A percentile compares a stretch with the other conserved stretches of the same genome.
These are phyloP conservation scores for Austrofundulus limnaeus DNA, from an alignment of 2,113 vertebrate genomes.

Conservation along the genomic window DNA sequence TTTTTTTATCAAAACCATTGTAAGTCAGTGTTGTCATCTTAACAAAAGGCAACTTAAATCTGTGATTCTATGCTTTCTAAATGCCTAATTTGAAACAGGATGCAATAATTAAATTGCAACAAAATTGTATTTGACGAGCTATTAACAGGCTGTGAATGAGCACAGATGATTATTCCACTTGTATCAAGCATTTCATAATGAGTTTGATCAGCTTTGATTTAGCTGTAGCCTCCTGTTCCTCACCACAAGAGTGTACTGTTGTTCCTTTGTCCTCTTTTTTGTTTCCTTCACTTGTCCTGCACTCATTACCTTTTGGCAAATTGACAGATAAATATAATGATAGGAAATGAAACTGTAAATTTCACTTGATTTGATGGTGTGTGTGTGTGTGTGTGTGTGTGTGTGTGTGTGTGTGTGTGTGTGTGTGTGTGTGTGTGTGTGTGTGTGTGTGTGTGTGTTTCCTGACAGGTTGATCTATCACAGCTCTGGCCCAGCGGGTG, in stretches of 20 bases:
- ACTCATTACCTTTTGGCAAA: background rate
- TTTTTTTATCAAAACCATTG: background rate
- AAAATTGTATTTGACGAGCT: background rate
- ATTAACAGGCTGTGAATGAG: background rate
- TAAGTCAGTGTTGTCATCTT: background rate
- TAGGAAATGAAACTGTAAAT: background rate
- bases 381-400: no score
- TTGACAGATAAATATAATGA: background rate
- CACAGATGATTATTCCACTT: background rate
- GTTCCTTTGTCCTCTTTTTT: slow-evolving; percentile 30
- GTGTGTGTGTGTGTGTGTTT: slow-evolving; percentile 10
- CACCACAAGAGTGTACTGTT: slow-evolving; percentile 74
- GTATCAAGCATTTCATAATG: background rate
- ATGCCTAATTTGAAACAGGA: no score
- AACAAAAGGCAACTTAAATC: background rate
- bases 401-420: no score
- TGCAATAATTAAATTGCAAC: no score
- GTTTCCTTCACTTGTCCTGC: slow-evolving; percentile 9
- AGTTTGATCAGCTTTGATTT: slow-evolving; percentile 33
- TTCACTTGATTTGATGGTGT: background rate
- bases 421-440: slow-evolving; percentile 1
- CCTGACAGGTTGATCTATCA: slow-evolving; percentile 72
- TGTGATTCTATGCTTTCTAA: no score
- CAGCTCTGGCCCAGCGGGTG: slow-evolving; percentile 57
- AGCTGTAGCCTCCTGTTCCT: slow-evolving; percentile 22